Conservation (phyloP, 2,113 vertebrate species). For the Myrmecophaga tridactyla region DNA sequence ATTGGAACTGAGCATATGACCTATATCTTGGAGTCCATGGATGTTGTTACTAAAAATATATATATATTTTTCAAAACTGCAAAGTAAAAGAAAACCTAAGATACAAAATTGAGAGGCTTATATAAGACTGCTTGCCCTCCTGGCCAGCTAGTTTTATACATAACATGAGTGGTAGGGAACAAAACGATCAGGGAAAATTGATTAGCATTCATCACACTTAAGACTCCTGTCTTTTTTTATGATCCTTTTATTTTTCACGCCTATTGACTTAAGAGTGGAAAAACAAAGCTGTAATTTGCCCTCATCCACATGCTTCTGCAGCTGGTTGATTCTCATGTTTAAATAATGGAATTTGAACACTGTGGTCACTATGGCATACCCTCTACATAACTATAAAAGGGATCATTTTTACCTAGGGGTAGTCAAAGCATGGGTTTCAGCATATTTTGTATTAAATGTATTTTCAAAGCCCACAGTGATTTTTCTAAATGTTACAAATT, state of each 20-base stretch:
- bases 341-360: neutral
- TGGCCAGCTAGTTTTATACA: neutral
- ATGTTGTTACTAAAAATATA: neutral
- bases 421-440: neutral
- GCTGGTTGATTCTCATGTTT: neutral
- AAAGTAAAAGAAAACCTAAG: neutral
- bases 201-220: neutral
- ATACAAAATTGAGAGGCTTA: neutral
- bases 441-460: slow-evolving; percentile 12
- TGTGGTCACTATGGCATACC: neutral
- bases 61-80: neutral
- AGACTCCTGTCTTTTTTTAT: slow-evolving; percentile 11
- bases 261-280: neutral
- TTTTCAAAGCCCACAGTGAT: slow-evolving; percentile 13
- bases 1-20: neutral
- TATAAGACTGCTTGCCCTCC: neutral
- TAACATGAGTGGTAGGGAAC: neutral
- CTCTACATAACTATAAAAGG: neutral
- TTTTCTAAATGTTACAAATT: slow-evolving; percentile 56
- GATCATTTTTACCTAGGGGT: neutral
- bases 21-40: neutral
- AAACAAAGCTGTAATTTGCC: neutral
- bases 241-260: neutral
- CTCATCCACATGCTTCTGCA: neutral
- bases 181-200: neutral